Evolutionary conservation across 1,140 invertebrate genomes (phyloP).

Genomic region (Asbolus verrucosus): DNA sequence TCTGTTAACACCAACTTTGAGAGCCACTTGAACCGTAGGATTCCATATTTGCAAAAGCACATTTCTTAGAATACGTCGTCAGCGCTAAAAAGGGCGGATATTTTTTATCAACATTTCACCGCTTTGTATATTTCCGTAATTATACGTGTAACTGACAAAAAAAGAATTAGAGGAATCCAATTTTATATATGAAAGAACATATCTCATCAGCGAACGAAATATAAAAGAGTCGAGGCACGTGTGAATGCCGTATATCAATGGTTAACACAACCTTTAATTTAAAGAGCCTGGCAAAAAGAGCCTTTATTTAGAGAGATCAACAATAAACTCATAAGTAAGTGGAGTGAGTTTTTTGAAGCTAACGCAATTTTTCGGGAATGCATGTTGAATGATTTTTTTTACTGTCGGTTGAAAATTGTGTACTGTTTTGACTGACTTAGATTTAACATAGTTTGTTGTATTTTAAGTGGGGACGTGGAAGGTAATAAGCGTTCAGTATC

Average conservation of each 20-base stretch:
- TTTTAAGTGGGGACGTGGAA: background rate
- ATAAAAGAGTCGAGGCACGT: slow-evolving; percentile 20
- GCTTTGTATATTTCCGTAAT: slow-evolving; percentile 14
- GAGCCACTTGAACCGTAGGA: slow-evolving; percentile 20
- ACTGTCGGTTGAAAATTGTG: too few relatives aligned
- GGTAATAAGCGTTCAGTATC: slow-evolving; percentile 17
- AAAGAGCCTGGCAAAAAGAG: slow-evolving; percentile 4
- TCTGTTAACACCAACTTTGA: slow-evolving; percentile 36
- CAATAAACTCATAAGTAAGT: background rate
- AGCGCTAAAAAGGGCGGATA: too few relatives aligned
- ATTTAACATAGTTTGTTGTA: background rate
- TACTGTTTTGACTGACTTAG: too few relatives aligned
- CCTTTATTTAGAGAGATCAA: background rate
- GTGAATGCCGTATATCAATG: slow-evolving; percentile 20
- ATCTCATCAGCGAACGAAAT: slow-evolving; percentile 8
- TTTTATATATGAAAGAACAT: slow-evolving; percentile 9
- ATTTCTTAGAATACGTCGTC: slow-evolving; percentile 14
- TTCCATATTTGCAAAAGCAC: slow-evolving; percentile 7
- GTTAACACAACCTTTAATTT: slow-evolving; percentile 25
- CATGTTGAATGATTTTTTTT: too few relatives aligned
- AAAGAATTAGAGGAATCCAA: slow-evolving; percentile 2
- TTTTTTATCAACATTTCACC: too few relatives aligned
- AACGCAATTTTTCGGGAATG: too few relatives aligned
- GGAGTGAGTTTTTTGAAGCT: background rate
- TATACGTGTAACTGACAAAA: slow-evolving; percentile 8